Evolutionary conservation across 2,113 vertebrate genomes (phyloP).

Genomic region (Maccullochella peelii): DNA sequence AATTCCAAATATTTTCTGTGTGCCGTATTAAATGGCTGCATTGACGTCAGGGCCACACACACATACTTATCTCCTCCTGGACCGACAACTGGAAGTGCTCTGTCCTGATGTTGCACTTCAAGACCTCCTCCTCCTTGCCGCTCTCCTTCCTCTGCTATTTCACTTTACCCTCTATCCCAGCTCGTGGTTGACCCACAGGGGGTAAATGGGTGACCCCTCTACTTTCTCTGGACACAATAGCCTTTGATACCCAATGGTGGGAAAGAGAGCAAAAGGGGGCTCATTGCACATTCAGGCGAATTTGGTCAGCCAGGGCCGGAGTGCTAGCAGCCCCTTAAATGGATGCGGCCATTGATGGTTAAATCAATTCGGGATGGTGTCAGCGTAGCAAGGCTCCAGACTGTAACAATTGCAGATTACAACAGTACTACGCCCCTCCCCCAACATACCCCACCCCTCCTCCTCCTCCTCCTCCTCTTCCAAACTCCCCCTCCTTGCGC

Average conservation of each 20-base stretch:
- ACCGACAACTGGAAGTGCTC: conserved; percentile 33
- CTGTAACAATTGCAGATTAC: conserved; percentile 93
- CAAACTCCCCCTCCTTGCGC: conserved; percentile 7
- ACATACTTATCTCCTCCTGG: conserved; percentile 56
- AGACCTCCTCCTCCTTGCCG: conserved; percentile 18
- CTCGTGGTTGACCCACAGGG: conserved; percentile 88
- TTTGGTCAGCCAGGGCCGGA: conserved; percentile 88
- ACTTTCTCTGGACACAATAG: conserved; percentile 93
- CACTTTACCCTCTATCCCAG: conserved; percentile 56
- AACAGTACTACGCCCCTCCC: conserved; percentile 74
- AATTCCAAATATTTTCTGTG: conserved; percentile 84
- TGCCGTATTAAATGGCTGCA: conserved; percentile 81
- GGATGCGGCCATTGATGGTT: conserved; percentile 92
- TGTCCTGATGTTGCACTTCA: conserved; percentile 18
- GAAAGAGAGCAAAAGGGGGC: conserved; percentile 87
- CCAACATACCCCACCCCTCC: conserved; percentile 21
- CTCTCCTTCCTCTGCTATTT: conserved; percentile 80
- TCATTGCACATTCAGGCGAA: conserved; percentile 90
- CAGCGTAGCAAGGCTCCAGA: conserved; percentile 89
- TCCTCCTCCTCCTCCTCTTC: background rate
- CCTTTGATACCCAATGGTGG: conserved; percentile 94
- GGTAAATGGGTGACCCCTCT: conserved; percentile 90
- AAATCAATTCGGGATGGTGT: conserved; percentile 97
- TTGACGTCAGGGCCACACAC: conserved; percentile 80
- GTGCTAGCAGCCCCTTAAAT: conserved; percentile 85